Evolutionary conservation across 2,113 vertebrate genomes (phyloP), one percentile per base, ranked within the genome.

Genomic region (Eubucco bourcierii): DNA sequence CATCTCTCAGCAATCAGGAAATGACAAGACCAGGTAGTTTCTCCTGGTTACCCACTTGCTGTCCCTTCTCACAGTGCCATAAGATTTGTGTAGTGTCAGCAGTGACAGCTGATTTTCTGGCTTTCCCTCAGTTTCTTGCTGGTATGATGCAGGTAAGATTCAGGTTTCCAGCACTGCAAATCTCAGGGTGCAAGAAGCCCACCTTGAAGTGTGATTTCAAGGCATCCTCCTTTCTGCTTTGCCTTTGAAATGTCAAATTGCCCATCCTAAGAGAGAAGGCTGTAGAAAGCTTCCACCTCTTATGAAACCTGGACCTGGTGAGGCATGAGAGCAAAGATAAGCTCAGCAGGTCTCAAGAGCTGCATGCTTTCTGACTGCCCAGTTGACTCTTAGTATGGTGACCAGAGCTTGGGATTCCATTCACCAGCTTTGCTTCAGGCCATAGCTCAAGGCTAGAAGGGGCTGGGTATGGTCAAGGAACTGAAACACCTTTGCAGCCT

Each of bases 41-140:
- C 65, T 83, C 56, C 31, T 13, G 1, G 9, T 31, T 82, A 15
- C 25, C 44, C 72, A 25, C 31, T 80, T 52, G 39, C 68, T 65
- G 44, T n/a, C 90, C 33, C 29, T 90, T 27, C 59, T 86, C 58
- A 24, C 27, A 72, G 61, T 0, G 0, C 60, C 0, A 0, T 31
- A 80, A 86, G 70, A 75, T 93, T 89, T 83, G 93, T 84, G 76
- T 23, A 12, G 65, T 65, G 85, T 61, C 84, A 90, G 84, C 50
- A 64, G 50, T 59, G 80, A 72, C 84, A 88, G 65, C 20, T 68
- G 24, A 15, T 93, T 94, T 94, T 91, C 91, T 91, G 84, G 33
- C 53, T 90, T 91, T 39, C 68, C 37, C 1, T 72, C 64, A 24
- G 64, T 74, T 80, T 81, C 4, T 27, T 0, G 0, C 37, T n/a